Evolutionary conservation across 2,113 vertebrate genomes (phyloP), one percentile per base, ranked within the genome.

Genomic region (Phaethon lepturus): DNA sequence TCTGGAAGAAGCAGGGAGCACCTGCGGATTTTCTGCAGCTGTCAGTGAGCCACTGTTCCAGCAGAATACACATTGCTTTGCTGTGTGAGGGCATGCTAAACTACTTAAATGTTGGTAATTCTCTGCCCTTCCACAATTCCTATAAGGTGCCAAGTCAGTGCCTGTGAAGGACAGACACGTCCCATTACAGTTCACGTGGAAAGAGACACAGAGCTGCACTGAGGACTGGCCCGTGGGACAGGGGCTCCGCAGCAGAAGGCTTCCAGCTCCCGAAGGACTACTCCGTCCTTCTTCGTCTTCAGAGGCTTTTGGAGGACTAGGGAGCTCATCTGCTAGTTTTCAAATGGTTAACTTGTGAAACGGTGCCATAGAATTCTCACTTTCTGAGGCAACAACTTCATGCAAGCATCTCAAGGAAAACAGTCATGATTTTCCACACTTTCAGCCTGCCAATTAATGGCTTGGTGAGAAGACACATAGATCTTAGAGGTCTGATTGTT

Each of bases 211-310:
- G 23, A 96, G 14, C 52, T 62, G 62, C 40, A 25, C 22, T 1
- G 1, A 86, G 25, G 47, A 26, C 12, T 12, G 28, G 31, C 45
- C 67, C 0, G 0, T 5, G 24, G 58, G 58, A 86, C 44, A n/a
- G 8, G 6, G 11, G 44, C 23, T 56, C 23, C 0, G 1, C 73
- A 90, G 69, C 35, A 79, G 40, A 59, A 85, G 10, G 2, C 4
- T 77, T 88, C 44, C 45, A 80, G 31, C 22, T 76, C 38, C 29
- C 2, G 0, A 77, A 49, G 33, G 28, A 63, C 44, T 45, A 7
- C 20, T 64, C 31, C 33, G 66, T 86, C 71, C 33, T 60, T 35
- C 62, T 60, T 66, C 49, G 58, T 18, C 42, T 50, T 86, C 75
- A 45, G 38, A 29, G 75, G 8, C 28, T 38, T 76, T n/a, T 38